These are phyloP conservation scores for Antedon mediterranea DNA, from an alignment of 53 echinoderm and acorn worm genomes.

Conservation along the genomic window DNA sequence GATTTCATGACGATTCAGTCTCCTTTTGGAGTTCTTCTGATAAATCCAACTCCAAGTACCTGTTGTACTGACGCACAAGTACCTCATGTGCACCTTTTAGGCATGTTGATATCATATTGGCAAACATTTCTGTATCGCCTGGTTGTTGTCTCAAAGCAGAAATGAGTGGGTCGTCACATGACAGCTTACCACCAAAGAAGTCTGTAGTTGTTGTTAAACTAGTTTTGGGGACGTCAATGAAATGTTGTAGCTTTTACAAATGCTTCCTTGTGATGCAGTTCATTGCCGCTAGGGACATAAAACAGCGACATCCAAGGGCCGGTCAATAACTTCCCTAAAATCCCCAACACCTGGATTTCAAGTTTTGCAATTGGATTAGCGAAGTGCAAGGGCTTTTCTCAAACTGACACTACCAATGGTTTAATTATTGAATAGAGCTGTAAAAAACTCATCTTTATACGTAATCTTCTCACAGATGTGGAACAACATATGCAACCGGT, in stretches of 20 bases:
- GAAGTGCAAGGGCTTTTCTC: too few species aligned
- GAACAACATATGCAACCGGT: neutral
- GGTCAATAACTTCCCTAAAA: too few species aligned
- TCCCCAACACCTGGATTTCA: too few species aligned
- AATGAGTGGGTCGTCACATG: neutral
- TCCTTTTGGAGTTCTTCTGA: neutral
- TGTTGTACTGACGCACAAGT: neutral
- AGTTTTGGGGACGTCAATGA: neutral
- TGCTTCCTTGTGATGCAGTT: neutral
- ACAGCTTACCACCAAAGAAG: neutral
- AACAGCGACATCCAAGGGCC: too few species aligned
- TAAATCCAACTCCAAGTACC: neutral
- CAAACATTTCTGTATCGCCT: neutral
- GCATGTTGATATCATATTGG: neutral
- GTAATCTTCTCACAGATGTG: neutral
- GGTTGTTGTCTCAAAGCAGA: neutral
- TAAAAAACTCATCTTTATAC: too few species aligned
- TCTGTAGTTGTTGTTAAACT: neutral
- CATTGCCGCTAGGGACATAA: neutral
- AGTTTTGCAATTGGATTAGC: too few species aligned
- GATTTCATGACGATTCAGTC: neutral
- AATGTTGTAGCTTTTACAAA: neutral
- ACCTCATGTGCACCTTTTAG: neutral
- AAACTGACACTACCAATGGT: too few species aligned
- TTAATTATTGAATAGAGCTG: too few species aligned